Evolutionary conservation across 2,888 invertebrate species (phyloP).

Genomic region (Drosophila hamatofila): DNA sequence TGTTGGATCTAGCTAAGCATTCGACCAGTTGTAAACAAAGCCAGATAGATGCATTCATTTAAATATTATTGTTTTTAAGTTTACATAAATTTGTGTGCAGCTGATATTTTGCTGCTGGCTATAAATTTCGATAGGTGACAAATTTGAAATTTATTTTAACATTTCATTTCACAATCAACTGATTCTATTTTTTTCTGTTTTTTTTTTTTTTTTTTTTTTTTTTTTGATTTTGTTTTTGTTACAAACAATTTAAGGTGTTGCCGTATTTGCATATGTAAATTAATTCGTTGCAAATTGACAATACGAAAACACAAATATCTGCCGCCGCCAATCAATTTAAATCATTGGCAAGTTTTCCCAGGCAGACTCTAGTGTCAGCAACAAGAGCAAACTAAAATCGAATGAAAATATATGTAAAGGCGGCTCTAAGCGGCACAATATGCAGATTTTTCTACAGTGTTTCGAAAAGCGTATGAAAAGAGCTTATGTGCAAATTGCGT

Average conservation of each 20-base stretch:
- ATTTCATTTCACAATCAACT: slow-evolving; percentile 12
- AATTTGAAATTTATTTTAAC: slow-evolving; percentile 10
- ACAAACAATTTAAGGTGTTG: slow-evolving; percentile 11
- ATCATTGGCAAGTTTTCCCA: slow-evolving; percentile 12
- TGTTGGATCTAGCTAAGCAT: background rate
- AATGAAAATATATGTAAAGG: slow-evolving; percentile 17
- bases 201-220: background rate
- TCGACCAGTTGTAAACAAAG: background rate
- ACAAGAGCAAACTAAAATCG: slow-evolving; percentile 14
- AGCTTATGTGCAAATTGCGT: slow-evolving; percentile 2
- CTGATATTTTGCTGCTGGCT: slow-evolving; percentile 1
- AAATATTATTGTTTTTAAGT: background rate
- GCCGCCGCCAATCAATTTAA: slow-evolving; percentile 12
- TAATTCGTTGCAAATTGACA: slow-evolving; percentile 17
- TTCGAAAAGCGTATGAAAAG: slow-evolving; percentile 6
- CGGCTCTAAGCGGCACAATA: slow-evolving; percentile 23
- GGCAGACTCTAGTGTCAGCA: background rate
- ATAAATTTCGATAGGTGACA: slow-evolving; percentile 1
- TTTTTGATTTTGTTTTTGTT: slow-evolving; percentile 2
- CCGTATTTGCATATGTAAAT: slow-evolving; percentile 15
- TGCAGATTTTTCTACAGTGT: slow-evolving; percentile 12
- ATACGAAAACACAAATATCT: slow-evolving; percentile 15
- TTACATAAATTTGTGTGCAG: slow-evolving; percentile 7
- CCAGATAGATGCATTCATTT: background rate
- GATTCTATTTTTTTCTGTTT: background rate